A percentile compares a stretch with the other conserved stretches of the same genome.
Evolutionary conservation across 2,797 vertebrate genomes (phyloP).

Genomic region (Micrastur ruficollis): DNA sequence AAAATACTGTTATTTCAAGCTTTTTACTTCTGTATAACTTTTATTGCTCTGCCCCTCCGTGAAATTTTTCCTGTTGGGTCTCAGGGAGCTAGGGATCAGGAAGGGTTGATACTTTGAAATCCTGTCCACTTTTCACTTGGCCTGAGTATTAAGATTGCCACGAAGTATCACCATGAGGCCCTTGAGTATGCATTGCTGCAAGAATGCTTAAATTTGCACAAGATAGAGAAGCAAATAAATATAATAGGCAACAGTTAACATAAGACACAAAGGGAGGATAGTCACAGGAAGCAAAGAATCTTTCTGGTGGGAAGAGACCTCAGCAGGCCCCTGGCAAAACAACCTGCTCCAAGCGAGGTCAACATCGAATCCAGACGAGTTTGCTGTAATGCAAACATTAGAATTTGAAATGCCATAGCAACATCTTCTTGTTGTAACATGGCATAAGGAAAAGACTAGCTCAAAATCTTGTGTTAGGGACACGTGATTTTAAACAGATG

Average conservation of each 20-base stretch:
- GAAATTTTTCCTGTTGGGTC: background rate
- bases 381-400: background rate
- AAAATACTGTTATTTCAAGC: background rate
- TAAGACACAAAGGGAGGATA: background rate
- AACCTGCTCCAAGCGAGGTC: fast-evolving
- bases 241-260: background rate
- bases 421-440: background rate
- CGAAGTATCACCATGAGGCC: background rate
- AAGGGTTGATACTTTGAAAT: background rate
- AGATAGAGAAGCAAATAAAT: background rate
- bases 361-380: background rate
- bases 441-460: background rate
- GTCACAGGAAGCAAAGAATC: background rate
- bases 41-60: background rate
- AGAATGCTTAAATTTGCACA: background rate
- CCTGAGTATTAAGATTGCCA: background rate
- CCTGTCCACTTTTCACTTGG: background rate
- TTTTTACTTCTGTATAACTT: background rate
- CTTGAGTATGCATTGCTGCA: background rate
- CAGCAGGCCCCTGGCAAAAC: background rate
- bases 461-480: background rate
- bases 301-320: background rate
- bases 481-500: background rate
- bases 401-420: background rate
- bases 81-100: background rate